Evolutionary conservation across 2,888 invertebrate genomes (phyloP), one percentile per base, ranked within the genome.

Genomic region (Melanargia galathea): DNA sequence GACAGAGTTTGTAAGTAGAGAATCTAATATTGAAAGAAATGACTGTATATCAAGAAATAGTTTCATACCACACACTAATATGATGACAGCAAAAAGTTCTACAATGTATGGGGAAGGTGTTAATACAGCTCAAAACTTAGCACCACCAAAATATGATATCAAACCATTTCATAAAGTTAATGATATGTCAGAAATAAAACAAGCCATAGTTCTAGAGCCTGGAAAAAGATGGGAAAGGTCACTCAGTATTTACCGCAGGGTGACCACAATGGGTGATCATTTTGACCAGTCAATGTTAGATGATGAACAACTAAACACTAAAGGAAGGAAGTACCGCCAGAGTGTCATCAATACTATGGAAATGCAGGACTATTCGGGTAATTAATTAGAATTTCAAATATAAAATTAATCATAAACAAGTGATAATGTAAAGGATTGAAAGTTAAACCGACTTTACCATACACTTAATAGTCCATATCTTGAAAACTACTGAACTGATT

Each of bases 151-250:
- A 26, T 48, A 11, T 8, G 3, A 13, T 26, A 13, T n/a, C 3
- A 35, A 54, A n/a, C 24, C 16, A 8, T 43, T 2, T 2, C 60
- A 62, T 30, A 61, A 35, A 5, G 70, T 63, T 51, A 69, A 66
- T 60, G 69, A 68, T 38, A 43, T 33, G 7, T 67, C 67, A 57
- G 80, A 81, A 26, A n/a, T 64, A 22, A 86, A 82, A 71, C 79
- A 78, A 54, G 74, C 71, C 2, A 84, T 94, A 69, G 82, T 92
- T 11, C 78, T 95, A 2, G 93, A 92, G 70, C 93, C 95, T 11
- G 95, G 95, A 0, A 95, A 94, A 76, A 90, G 93, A 75, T 95
- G 95, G 94, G 92, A 94, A 55, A 92, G 94, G 73, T 94, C 95
- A 0, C 75, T 95, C 5, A 93, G 92, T 66, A 92, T 92, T 65